These are phyloP conservation scores for Amblyjoppa fuscipennis DNA, from an alignment of 2,888 invertebrate genomes.

Conservation along the genomic window DNA sequence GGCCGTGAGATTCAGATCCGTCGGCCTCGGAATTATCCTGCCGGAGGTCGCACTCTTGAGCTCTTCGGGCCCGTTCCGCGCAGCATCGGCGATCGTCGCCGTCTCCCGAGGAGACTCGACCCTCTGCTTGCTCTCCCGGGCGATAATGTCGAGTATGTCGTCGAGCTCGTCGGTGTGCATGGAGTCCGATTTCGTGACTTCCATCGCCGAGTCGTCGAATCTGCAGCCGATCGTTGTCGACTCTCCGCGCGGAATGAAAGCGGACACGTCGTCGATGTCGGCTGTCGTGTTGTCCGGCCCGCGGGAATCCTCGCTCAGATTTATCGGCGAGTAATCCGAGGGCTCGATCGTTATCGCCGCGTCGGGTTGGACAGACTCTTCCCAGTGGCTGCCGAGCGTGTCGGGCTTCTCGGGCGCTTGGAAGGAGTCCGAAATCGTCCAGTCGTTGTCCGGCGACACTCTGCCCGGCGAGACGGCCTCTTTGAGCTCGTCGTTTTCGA, in stretches of 20 bases:
- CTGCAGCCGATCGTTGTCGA: conserved; percentile 73
- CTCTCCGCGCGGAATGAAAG: conserved; percentile 77
- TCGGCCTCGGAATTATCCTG: conserved; percentile 53
- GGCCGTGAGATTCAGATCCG: conserved; percentile 66
- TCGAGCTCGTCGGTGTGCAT: conserved; percentile 73
- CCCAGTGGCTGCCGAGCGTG: conserved; percentile 8
- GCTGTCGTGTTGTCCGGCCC: conserved; percentile 58
- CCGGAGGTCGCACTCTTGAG: conserved; percentile 2
- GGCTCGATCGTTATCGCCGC: conserved; percentile 25
- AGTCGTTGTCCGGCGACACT: conserved; percentile 70
- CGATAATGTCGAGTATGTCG: conserved; percentile 75
- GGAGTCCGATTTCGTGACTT: conserved; percentile 53
- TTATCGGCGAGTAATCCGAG: conserved; percentile 36
- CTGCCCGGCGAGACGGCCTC: conserved; percentile 52
- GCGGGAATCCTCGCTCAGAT: conserved; percentile 45
- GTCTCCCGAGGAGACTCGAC: conserved; percentile 24
- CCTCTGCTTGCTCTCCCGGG: conserved; percentile 68
- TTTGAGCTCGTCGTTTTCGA: conserved; percentile 45
- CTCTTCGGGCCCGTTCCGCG: not conserved
- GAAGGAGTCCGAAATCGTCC: conserved; percentile 78
- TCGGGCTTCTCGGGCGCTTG: conserved; percentile 56
- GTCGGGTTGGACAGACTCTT: conserved; percentile 33
- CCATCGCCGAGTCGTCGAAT: conserved; percentile 61
- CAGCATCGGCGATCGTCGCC: not conserved
- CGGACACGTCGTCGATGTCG: conserved; percentile 72